Evolutionary conservation across 2,113 vertebrate species (phyloP), one percentile per base, ranked within the genome.

Genomic region (Ammospiza caudacuta): DNA sequence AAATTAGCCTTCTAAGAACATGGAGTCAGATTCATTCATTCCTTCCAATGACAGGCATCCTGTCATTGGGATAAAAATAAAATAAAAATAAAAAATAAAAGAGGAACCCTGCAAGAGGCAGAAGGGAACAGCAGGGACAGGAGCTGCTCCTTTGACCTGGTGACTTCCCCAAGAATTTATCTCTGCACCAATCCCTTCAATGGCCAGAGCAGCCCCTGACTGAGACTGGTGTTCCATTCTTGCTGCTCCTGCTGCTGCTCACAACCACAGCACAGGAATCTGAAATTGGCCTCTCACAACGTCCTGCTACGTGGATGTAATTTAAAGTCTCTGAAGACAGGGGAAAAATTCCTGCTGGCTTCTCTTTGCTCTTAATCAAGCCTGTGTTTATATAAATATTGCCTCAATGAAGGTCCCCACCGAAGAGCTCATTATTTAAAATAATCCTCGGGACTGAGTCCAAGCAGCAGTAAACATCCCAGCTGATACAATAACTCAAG

Each of bases 281-380:
- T 68, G 73, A 27, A 89, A 64, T 25, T 9, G 55, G 35, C 39
- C 74, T 64, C 43, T 41, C 54, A 20, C 25, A 87, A 20, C 5
- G 27, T 64, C 37, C 89, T 66, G 54, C 63, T 80, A 24, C n/a
- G 7, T 63, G 54, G 78, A 17, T n/a, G 19, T 66, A 10, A 90
- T 92, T 84, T 39, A 58, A 52, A 74, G 46, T 39, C 89, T 25
- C 64, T 27, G n/a, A 73, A 81, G 85, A 43, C n/a, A 15, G 41
- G 41, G 78, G 64, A 28, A 33, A 41, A 92, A 87, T 73, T 92
- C 64, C 85, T 78, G 54, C 66, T 90, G 74, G 64, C 52, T 82
- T 62, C 66, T 67, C 90, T 41, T 52, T 84, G 91, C 66, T 90
- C 70, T 78, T 75, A 78, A 83, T 89, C 89, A 87, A 82, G 70